Evolutionary conservation across 92 coral and sea anemone genomes (phyloP).

Genomic region (Zoanthus gigantus): DNA sequence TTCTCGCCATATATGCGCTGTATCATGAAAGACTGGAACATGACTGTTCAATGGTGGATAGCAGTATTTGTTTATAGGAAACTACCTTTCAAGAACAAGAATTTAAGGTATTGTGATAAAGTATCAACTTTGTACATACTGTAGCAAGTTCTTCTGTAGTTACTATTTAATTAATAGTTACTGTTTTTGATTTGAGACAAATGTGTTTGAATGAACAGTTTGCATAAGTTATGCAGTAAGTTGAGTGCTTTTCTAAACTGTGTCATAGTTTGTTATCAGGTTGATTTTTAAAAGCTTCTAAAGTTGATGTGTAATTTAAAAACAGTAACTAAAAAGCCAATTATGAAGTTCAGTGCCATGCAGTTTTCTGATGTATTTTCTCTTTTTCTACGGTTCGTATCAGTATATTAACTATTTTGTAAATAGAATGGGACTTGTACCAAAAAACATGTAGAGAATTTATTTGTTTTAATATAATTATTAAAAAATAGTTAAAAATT

Average conservation of each 20-base stretch:
- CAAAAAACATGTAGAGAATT: too few relatives aligned
- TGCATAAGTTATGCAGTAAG: too few relatives aligned
- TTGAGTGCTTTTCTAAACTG: too few relatives aligned
- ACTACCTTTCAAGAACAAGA: slow-evolving; percentile 81
- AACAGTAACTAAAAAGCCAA: background rate
- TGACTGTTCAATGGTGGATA: slow-evolving; percentile 99
- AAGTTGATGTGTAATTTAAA: too few relatives aligned
- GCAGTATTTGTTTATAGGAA: slow-evolving; percentile 83
- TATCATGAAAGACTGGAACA: slow-evolving; percentile 95
- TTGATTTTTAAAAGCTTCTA: too few relatives aligned
- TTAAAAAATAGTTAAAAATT: too few relatives aligned
- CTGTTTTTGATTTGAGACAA: background rate
- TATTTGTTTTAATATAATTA: too few relatives aligned
- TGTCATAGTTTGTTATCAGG: too few relatives aligned
- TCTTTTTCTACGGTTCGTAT: too few relatives aligned
- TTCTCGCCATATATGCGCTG: slow-evolving; percentile 82
- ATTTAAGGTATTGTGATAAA: slow-evolving; percentile 58
- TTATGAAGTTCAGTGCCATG: background rate
- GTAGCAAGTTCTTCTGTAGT: background rate
- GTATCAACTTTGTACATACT: background rate
- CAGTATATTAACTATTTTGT: background rate
- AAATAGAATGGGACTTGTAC: too few relatives aligned
- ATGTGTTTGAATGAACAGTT: background rate
- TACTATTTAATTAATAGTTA: background rate
- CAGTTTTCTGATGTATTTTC: background rate